phyloP scores from a whole-genome alignment of 1,140 invertebrate genomes.

The Brachionus plicatilis region DNA sequence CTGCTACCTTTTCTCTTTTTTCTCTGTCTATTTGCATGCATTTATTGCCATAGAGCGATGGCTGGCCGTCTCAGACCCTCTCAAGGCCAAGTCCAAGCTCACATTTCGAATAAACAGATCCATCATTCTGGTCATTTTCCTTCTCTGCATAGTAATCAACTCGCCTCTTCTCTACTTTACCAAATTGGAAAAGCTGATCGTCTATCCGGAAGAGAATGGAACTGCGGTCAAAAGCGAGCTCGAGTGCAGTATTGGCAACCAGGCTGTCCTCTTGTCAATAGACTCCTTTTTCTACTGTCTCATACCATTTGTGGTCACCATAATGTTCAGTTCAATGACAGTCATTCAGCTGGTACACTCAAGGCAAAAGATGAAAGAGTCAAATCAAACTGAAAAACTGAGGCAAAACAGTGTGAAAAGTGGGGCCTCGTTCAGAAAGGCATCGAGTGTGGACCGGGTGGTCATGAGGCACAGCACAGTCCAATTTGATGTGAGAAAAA shows the following conservation, averaged over 20 bases:
- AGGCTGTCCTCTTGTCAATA: neutral
- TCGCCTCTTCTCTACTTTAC: neutral
- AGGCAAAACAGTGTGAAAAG: neutral
- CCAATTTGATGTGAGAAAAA: neutral
- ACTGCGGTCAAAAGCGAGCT: neutral
- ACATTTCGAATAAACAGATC: neutral
- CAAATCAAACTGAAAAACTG: constrained; percentile 10
- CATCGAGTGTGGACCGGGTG: neutral
- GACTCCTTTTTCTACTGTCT: constrained; percentile 4
- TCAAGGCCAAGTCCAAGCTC: neutral
- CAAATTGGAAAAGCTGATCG: neutral
- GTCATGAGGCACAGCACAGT: neutral
- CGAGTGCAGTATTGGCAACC: neutral
- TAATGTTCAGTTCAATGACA: neutral
- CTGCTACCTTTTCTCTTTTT: constrained; percentile 13
- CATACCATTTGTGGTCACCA: constrained; percentile 7
- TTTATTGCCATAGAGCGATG: constrained; percentile 15
- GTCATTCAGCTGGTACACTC: neutral
- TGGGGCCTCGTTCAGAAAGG: neutral
- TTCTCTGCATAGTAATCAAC: neutral
- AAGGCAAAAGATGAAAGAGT: neutral
- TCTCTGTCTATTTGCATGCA: constrained; percentile 15
- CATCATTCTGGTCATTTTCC: neutral
- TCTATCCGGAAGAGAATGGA: neutral
- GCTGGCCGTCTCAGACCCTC: neutral